Evolutionary conservation across 2,888 invertebrate genomes (phyloP).

Genomic region (Neelides folsomi): DNA sequence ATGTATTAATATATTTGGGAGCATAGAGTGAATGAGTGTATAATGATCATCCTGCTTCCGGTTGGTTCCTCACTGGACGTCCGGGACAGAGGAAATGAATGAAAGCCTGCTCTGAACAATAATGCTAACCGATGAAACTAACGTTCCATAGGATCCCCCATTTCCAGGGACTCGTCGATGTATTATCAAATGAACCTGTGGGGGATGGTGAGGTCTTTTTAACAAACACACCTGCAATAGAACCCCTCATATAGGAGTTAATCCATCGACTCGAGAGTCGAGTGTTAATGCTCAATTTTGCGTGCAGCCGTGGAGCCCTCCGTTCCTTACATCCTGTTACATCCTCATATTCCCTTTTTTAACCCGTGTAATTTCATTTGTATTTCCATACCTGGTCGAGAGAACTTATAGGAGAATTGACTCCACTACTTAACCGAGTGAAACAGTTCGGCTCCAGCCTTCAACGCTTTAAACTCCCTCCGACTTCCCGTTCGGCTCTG

Average conservation of each 20-base stretch:
- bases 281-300: constrained; percentile 10
- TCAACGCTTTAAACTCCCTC: no score
- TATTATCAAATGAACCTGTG: no score
- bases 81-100: not conserved
- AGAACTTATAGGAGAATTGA: no score
- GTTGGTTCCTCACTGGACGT: constrained; percentile 8
- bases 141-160: no score
- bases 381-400: constrained; percentile 11
- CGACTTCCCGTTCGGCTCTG: no score
- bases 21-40: not conserved
- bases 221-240: constrained; percentile 6
- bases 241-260: not conserved
- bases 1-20: no score
- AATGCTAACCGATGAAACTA: no score
- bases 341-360: constrained; percentile 11
- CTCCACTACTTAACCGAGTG: no score
- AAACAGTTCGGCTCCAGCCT: no score
- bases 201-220: no score
- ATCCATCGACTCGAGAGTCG: constrained; percentile 3
- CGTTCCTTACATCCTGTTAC: not conserved
- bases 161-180: not conserved
- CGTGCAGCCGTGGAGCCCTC: constrained; percentile 6
- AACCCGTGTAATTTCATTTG: constrained; percentile 25
- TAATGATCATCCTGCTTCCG: constrained; percentile 21
- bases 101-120: no score